phyloP scores from a whole-genome alignment of 2,888 invertebrate species.

The Ephialtes manifestator region DNA sequence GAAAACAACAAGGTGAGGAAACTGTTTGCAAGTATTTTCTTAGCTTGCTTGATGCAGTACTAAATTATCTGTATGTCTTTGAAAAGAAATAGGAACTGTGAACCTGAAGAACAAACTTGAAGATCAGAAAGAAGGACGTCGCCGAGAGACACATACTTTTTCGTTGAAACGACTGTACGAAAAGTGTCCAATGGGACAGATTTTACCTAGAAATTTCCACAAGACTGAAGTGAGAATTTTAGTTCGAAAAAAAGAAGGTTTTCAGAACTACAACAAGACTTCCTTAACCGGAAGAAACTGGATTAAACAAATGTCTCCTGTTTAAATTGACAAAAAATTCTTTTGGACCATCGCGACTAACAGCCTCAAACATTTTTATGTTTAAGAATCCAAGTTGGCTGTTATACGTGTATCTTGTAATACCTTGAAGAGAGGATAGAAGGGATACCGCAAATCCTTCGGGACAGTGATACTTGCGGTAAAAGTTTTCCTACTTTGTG shows the following conservation, averaged over 20 bases:
- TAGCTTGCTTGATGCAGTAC: background rate
- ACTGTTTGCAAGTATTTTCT: background rate
- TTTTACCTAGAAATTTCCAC: background rate
- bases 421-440: background rate
- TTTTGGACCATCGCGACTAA: background rate
- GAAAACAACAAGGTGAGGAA: too few relatives aligned
- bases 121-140: background rate
- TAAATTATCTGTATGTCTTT: background rate
- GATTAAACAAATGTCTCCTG: constrained; percentile 34
- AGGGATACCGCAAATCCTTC: constrained; percentile 5
- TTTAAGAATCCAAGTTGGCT: constrained; percentile 4
- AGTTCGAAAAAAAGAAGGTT: background rate
- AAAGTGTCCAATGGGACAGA: background rate
- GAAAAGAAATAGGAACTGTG: background rate
- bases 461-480: constrained; percentile 9
- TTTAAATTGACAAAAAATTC: constrained; percentile 14
- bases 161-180: background rate
- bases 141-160: background rate
- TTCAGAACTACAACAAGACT: background rate
- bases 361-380: constrained; percentile 22
- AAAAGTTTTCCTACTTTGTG: constrained; percentile 30
- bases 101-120: background rate
- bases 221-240: background rate
- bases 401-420: constrained; percentile 5
- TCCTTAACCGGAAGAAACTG: constrained; percentile 22